Conservation (phyloP, 2,797 vertebrate genomes). For the Oreochromis grahami region DNA sequence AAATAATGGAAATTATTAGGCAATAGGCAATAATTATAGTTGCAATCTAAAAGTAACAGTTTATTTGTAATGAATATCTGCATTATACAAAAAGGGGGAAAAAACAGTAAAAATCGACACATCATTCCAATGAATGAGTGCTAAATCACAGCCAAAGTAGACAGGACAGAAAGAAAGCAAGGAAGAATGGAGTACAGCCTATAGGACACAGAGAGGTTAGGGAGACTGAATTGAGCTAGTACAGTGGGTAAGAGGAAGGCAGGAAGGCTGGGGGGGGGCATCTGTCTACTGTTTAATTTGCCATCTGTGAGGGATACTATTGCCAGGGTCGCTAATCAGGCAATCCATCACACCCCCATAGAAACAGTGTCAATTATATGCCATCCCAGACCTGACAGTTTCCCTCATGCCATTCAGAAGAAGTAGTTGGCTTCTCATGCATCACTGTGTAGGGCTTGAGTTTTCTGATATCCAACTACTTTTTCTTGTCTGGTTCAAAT, state of each 20-base stretch:
- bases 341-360: conserved; percentile 81
- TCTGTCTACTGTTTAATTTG: conserved; percentile 75
- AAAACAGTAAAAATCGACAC: background rate
- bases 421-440: conserved; percentile 16
- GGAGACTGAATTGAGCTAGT: conserved; percentile 16
- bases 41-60: background rate
- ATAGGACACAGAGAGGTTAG: conserved; percentile 27
- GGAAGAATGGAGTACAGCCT: background rate
- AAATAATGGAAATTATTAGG: background rate
- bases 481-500: background rate
- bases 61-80: background rate
- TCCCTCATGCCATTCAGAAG: conserved; percentile 36
- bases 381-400: conserved; percentile 34
- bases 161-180: background rate
- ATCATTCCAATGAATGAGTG: background rate
- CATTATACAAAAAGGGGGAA: background rate
- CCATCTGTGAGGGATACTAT: conserved; percentile 80
- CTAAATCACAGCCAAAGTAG: background rate
- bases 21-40: background rate
- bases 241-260: conserved; percentile 29
- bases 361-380: conserved; percentile 76
- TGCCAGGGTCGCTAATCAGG: conserved; percentile 81
- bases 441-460: background rate
- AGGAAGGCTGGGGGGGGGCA: conserved; percentile 44
- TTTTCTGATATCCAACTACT: background rate